Evolutionary conservation across 2,797 vertebrate genomes (phyloP), one percentile per base, ranked within the genome.

Genomic region (Acipenser transmontanus): DNA sequence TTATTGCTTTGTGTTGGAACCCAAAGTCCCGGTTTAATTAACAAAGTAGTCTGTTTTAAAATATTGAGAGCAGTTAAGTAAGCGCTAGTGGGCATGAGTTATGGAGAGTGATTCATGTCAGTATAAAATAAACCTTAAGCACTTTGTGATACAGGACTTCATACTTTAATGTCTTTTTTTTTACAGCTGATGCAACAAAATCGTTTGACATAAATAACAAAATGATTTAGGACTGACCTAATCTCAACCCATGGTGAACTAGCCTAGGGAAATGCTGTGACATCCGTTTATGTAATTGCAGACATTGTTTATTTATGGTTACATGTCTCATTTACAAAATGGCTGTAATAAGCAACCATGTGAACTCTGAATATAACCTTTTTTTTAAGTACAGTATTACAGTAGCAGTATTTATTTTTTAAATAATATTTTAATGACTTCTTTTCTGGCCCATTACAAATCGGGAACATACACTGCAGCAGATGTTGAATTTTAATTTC

Each of bases 11-110:
- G 51, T 59, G 69, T 51, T 57, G 64, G 49, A 50, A 67, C 65
- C 62, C 66, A 69, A 69, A 49, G 62, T 68, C 63, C 64, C 1
- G 54, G 65, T 74, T 70, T 66, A 74, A 74, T 74, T 72, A 72
- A 71, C 65, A 74, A 68, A 71, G 68, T 69, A 74, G 70, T 56
- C 60, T 61, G 66, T 51, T 61, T 68, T 54, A 68, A 66, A 68
- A 61, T 61, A 61, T 50, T 14, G 70, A 60, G 64, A 72, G 17
- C 17, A 61, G 20, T 61, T 61, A 61, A 61, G 68, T 49, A 70
- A 64, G 56, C 62, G 68, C 59, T 69, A 69, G 62, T 69, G 69
- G 12, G 60, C 68, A 68, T 48, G 70, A 68, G 50, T 74, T 70
- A 64, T 70, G 64, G 14, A 54, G 17, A 47, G 47, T 68, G 66